Percentiles rank a stretch among this genome's conserved stretches.
These are phyloP conservation scores for Chitala chitala DNA, from an alignment of 2,113 vertebrate genomes.

Conservation along the genomic window DNA sequence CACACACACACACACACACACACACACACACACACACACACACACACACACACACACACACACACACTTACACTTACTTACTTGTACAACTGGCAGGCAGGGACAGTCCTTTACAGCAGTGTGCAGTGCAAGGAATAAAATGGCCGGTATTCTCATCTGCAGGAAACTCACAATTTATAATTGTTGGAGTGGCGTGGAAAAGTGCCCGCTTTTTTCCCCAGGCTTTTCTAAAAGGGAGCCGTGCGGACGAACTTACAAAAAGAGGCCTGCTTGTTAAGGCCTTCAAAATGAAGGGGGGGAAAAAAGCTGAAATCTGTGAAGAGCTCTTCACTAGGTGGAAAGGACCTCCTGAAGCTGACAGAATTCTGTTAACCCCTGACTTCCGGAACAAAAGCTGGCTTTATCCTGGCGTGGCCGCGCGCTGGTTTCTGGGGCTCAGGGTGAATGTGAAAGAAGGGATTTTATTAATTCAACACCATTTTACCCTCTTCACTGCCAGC, in stretches of 20 bases:
- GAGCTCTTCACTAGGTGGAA: slow-evolving; percentile 38
- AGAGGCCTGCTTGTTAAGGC: slow-evolving; percentile 20
- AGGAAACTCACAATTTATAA: neutral
- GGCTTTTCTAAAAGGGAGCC: neutral
- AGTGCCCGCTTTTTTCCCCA: neutral
- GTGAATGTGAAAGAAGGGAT: slow-evolving; percentile 43
- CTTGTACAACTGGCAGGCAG: too few relatives aligned
- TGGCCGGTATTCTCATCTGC: neutral
- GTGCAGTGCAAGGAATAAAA: neutral
- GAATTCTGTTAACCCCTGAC: slow-evolving; percentile 48
- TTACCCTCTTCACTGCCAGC: slow-evolving; percentile 2
- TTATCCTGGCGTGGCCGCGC: slow-evolving; percentile 46
- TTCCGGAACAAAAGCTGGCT: slow-evolving; percentile 44
- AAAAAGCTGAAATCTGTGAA: slow-evolving; percentile 34
- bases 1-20: too few relatives aligned
- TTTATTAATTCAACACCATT: slow-evolving; percentile 29
- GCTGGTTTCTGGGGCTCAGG: slow-evolving; percentile 48
- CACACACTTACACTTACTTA: too few relatives aligned
- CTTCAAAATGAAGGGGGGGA: slow-evolving; percentile 1
- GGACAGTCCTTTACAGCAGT: neutral
- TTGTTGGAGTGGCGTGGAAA: slow-evolving; percentile 6
- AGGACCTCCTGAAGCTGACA: slow-evolving; percentile 34
- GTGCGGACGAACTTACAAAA: neutral
- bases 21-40: too few relatives aligned
- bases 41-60: too few relatives aligned